Evolutionary conservation across 2,888 invertebrate genomes (phyloP).

Genomic region (Tryphoninae sp.): DNA sequence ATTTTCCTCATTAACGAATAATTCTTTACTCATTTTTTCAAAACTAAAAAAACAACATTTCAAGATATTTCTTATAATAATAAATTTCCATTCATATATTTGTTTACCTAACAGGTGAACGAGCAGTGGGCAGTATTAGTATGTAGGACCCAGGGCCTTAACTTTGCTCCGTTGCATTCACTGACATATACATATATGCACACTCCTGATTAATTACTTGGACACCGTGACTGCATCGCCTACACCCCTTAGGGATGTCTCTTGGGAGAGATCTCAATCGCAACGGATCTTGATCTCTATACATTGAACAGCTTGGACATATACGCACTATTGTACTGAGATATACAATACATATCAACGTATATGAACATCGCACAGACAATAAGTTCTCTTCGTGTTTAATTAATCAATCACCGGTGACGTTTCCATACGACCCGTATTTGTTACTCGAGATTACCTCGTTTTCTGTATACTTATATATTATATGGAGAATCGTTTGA

Average conservation of each 20-base stretch:
- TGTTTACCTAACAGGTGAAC: neutral
- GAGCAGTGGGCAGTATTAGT: neutral
- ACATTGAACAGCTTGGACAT: constrained; percentile 38
- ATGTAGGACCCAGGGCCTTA: constrained; percentile 14
- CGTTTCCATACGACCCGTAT: constrained; percentile 35
- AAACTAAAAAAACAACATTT: too few species aligned
- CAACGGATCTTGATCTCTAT: constrained; percentile 60
- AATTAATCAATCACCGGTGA: constrained; percentile 55
- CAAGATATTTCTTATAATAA: too few species aligned
- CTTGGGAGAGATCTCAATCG: constrained; percentile 63
- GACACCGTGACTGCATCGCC: constrained; percentile 66
- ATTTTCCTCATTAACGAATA: too few species aligned
- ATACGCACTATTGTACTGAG: constrained; percentile 25
- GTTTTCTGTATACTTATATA: neutral
- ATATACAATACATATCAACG: neutral
- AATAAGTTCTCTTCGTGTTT: constrained; percentile 38
- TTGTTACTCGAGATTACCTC: constrained; percentile 26
- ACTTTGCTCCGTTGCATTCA: constrained; percentile 17
- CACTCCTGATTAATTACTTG: constrained; percentile 74
- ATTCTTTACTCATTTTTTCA: too few species aligned
- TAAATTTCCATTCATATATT: neutral
- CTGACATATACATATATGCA: constrained; percentile 50
- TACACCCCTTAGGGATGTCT: constrained; percentile 63
- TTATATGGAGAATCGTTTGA: neutral
- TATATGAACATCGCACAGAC: constrained; percentile 19